Conservation (phyloP, 2,113 vertebrate genomes). For the Steatornis caripensis region DNA sequence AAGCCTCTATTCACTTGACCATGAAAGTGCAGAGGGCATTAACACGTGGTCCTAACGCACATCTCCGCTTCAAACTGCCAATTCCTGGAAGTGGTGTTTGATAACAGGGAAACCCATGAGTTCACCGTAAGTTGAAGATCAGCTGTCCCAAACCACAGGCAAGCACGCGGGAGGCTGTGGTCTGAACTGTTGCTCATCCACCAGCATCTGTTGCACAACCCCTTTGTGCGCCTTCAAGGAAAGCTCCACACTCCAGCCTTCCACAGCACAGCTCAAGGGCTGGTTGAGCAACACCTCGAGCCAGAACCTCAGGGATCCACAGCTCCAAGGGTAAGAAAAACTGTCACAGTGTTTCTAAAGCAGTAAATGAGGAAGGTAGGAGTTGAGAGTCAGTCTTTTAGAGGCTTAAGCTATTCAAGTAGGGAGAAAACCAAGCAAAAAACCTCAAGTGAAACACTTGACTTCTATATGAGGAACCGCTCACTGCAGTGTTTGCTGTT, state of each 20-base stretch:
- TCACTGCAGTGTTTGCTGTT: neutral
- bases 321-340: neutral
- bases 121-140: neutral
- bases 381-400: neutral
- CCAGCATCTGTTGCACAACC: neutral
- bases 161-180: neutral
- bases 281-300: neutral
- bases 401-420: neutral
- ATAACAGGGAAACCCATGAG: neutral
- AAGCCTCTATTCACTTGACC: neutral
- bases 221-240: fast-evolving
- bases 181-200: neutral
- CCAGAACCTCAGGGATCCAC: neutral
- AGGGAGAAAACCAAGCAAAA: neutral
- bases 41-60: neutral
- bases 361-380: neutral
- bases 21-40: neutral
- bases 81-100: neutral
- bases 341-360: neutral
- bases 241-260: neutral
- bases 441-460: neutral
- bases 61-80: neutral
- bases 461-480: neutral
- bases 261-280: neutral
- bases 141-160: neutral